phyloP scores from a whole-genome alignment of 2,113 vertebrate species.

The Epinephelus cyanopodus region DNA sequence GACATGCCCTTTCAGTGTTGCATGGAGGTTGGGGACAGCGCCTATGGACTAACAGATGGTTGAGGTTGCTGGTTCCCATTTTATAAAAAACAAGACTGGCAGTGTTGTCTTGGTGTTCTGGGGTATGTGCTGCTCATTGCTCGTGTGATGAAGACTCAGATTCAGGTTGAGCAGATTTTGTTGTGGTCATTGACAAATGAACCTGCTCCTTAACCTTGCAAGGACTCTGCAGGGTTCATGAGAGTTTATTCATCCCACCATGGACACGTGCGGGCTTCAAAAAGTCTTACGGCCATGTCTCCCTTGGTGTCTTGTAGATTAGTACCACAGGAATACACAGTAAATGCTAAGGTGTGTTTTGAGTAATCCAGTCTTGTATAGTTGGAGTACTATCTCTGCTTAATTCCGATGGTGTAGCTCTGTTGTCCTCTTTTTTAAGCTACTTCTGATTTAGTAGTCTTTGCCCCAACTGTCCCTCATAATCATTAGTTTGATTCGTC shows the following conservation, averaged over 20 bases:
- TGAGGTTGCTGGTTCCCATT: neutral
- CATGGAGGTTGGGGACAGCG: neutral
- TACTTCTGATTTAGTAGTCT: neutral
- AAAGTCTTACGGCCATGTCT: neutral
- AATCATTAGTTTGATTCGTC: neutral
- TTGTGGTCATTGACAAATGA: neutral
- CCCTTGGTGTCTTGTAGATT: neutral
- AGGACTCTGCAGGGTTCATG: neutral
- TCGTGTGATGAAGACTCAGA: neutral
- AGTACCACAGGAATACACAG: neutral
- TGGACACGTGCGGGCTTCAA: neutral
- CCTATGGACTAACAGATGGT: neutral
- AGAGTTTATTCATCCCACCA: neutral
- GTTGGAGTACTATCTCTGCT: neutral
- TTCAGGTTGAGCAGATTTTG: neutral
- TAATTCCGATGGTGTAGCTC: neutral
- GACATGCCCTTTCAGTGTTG: neutral
- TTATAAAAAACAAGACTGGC: neutral
- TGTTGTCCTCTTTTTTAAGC: neutral
- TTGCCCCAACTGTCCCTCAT: neutral
- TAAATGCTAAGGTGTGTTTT: neutral
- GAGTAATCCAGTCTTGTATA: neutral
- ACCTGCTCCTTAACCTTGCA: neutral
- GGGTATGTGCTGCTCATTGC: too few species aligned
- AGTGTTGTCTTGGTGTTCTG: neutral